These are phyloP conservation scores for Caradrina kadenii DNA, from an alignment of 2,888 invertebrate species.

Conservation along the genomic window DNA sequence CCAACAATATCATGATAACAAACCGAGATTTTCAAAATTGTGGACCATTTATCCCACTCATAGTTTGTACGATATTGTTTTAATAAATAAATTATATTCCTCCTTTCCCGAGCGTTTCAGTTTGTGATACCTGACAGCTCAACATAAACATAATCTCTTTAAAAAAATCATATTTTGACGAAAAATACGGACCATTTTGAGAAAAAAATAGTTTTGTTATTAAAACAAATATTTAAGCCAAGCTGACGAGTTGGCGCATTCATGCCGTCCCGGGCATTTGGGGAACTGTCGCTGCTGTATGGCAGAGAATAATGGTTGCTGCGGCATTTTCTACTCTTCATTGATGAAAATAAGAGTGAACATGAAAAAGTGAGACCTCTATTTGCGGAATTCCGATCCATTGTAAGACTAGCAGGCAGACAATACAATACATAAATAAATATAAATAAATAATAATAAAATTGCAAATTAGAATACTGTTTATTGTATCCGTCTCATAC, in stretches of 20 bases:
- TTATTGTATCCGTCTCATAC: not conserved
- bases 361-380: not conserved
- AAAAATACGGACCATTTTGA: conserved; percentile 19
- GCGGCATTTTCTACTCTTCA: conserved; percentile 35
- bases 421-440: conserved; percentile 16
- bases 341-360: conserved; percentile 22
- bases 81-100: not conserved
- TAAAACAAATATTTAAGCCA: conserved; percentile 62
- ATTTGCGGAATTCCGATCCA: conserved; percentile 20
- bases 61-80: not conserved
- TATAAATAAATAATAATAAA: not conserved
- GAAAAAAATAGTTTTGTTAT: conserved; percentile 46
- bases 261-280: conserved; percentile 27
- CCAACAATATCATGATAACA: not conserved
- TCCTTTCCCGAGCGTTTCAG: conserved; percentile 4
- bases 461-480: not conserved
- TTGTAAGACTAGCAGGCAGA: conserved; percentile 36
- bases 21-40: too few relatives aligned
- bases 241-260: conserved; percentile 51
- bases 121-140: not conserved
- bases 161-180: conserved; percentile 28
- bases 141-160: conserved; percentile 5
- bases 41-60: too few relatives aligned
- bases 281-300: conserved; percentile 29
- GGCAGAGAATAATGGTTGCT: conserved; percentile 52